Conservation (phyloP, 2,888 invertebrate genomes). For the Saturnia pavonia region DNA sequence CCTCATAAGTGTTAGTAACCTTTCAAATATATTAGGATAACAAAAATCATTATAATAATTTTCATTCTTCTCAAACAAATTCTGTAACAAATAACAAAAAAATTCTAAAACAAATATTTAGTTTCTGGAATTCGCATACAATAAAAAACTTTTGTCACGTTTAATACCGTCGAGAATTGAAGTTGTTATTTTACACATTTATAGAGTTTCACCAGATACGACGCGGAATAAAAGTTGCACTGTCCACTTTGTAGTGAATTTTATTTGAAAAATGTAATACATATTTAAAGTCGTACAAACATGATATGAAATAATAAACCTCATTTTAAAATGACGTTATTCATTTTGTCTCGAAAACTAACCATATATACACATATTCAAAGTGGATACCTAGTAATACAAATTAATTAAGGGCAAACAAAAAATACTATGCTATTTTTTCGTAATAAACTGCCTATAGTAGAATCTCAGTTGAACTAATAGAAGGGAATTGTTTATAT, state of each 20-base stretch:
- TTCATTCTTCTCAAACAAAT: slow-evolving; percentile 9
- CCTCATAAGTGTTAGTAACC: too few relatives aligned
- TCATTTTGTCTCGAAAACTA: too few relatives aligned
- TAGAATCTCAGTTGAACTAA: not conserved
- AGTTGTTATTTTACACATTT: slow-evolving; percentile 19
- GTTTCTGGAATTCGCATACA: slow-evolving; percentile 21
- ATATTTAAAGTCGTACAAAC: too few relatives aligned
- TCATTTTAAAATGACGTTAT: too few relatives aligned
- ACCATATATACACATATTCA: too few relatives aligned
- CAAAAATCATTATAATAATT: slow-evolving; percentile 13
- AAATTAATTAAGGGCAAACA: too few relatives aligned
- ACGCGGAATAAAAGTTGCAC: not conserved
- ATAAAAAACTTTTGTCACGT: slow-evolving; percentile 17
- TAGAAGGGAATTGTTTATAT: not conserved
- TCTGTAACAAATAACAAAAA: slow-evolving; percentile 15
- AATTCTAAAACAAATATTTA: slow-evolving; percentile 18
- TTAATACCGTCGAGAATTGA: slow-evolving; percentile 11
- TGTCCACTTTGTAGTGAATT: not conserved
- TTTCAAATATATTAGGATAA: not conserved
- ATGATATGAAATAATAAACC: too few relatives aligned
- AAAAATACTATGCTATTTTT: not conserved
- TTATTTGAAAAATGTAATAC: slow-evolving; percentile 3
- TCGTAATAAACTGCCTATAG: not conserved
- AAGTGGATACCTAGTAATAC: too few relatives aligned
- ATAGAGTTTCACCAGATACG: slow-evolving; percentile 20